These are phyloP conservation scores for Albula glossodonta DNA, from an alignment of 2,113 vertebrate genomes.

Conservation along the genomic window DNA sequence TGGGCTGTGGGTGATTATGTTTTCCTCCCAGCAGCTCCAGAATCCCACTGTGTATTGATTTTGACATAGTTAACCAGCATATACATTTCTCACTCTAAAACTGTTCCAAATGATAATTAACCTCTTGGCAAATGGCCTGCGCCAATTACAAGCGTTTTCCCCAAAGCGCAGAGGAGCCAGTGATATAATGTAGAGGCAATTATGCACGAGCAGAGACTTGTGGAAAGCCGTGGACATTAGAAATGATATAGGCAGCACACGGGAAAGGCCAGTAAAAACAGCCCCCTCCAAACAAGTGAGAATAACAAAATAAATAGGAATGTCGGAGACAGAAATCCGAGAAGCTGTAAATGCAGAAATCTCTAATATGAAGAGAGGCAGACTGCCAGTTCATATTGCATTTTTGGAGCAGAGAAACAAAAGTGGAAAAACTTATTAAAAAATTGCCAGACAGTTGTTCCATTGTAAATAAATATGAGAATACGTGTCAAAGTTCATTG, in stretches of 20 bases:
- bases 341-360: conserved; percentile 57
- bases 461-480: conserved; percentile 51
- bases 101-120: conserved; percentile 27
- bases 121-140: conserved; percentile 28
- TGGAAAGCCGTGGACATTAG: conserved; percentile 35
- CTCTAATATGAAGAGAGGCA: conserved; percentile 53
- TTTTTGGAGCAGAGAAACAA: conserved; percentile 40
- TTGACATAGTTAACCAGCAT: conserved; percentile 6
- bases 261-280: conserved; percentile 56
- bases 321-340: conserved; percentile 58
- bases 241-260: conserved; percentile 38
- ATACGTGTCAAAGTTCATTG: conserved; percentile 23
- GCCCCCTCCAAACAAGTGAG: conserved; percentile 47
- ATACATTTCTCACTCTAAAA: conserved; percentile 19
- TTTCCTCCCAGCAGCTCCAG: neutral
- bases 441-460: conserved; percentile 52
- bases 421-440: conserved; percentile 49
- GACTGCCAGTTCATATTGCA: conserved; percentile 51
- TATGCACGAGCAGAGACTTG: conserved; percentile 23
- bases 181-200: conserved; percentile 34
- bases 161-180: conserved; percentile 26
- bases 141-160: conserved; percentile 17
- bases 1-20: neutral
- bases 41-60: neutral
- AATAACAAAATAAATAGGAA: conserved; percentile 58